Percentiles rank a stretch among this genome's conserved stretches.
phyloP scores from a whole-genome alignment of 30 jellyfish, hydroid and myxozoan genomes.

The Catostylus mosaicus region DNA sequence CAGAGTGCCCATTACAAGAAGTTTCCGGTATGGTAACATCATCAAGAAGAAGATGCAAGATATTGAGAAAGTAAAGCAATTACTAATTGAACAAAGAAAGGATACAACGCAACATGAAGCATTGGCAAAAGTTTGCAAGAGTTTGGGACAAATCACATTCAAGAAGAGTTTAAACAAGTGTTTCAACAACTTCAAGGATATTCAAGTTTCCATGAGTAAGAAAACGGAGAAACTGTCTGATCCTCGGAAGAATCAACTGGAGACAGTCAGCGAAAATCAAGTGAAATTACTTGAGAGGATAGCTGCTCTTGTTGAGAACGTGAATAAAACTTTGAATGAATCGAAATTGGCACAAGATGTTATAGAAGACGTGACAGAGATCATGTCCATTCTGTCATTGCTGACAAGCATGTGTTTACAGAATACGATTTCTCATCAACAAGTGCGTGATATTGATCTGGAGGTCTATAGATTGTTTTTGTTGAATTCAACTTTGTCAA shows the following conservation, averaged over 20 bases:
- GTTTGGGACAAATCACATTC: neutral
- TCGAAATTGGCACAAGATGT: neutral
- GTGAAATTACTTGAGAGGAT: conserved; percentile 17
- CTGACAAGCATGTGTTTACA: neutral
- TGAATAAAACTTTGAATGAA: neutral
- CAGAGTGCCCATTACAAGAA: conserved; percentile 42
- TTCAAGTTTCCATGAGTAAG: neutral
- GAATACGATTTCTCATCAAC: conserved; percentile 45
- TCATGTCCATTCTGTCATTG: neutral
- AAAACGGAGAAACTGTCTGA: neutral
- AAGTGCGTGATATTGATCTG: conserved; percentile 46
- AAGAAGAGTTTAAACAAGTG: neutral
- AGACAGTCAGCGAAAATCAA: conserved; percentile 38
- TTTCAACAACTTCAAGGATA: neutral
- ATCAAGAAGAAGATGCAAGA: conserved; percentile 38
- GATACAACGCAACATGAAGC: neutral
- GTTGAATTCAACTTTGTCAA: neutral
- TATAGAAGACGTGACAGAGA: neutral
- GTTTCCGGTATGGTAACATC: conserved; percentile 59
- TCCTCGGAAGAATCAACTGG: neutral
- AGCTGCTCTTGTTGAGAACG: neutral
- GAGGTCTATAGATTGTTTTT: conserved; percentile 43
- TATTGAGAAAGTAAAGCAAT: conserved; percentile 47
- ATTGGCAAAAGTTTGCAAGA: neutral
- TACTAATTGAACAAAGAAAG: conserved; percentile 24